Evolutionary conservation across 2,113 vertebrate genomes (phyloP).

Genomic region (Toxotes jaculatrix): DNA sequence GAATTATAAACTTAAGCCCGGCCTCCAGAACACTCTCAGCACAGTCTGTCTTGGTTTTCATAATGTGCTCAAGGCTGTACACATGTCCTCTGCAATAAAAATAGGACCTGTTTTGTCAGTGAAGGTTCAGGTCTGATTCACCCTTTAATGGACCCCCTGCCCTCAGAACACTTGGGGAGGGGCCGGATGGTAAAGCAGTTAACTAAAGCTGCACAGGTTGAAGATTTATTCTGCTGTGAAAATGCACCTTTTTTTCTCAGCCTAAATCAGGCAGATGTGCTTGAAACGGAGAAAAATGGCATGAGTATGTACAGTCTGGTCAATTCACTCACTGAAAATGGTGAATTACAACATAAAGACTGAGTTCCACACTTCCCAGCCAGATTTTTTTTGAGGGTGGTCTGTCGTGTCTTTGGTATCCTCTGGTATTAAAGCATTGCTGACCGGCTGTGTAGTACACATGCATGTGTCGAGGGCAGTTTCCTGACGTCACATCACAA

Average conservation of each 20-base stretch:
- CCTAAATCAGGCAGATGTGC: neutral
- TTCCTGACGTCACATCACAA: neutral
- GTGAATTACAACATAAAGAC: neutral
- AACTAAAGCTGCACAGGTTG: neutral
- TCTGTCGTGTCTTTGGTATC: neutral
- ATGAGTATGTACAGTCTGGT: neutral
- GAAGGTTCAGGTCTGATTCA: constrained; percentile 52
- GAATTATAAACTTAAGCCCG: too few species aligned
- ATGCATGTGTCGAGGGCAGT: neutral
- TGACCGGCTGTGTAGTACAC: neutral
- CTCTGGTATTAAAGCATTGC: neutral
- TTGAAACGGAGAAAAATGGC: neutral
- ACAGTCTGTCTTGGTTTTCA: constrained; percentile 6
- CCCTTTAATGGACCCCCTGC: constrained; percentile 10
- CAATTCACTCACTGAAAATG: neutral
- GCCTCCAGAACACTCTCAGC: neutral
- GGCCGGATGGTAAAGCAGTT: neutral
- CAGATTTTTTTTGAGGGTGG: neutral
- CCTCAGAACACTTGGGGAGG: neutral
- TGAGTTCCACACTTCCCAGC: neutral
- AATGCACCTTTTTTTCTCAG: neutral
- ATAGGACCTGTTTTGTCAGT: constrained; percentile 35
- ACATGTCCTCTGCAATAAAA: constrained; percentile 26
- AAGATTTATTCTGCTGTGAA: neutral
- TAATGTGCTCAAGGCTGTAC: constrained; percentile 10